Percentiles rank a stretch among this genome's conserved stretches.
Conservation (phyloP, 1,140 invertebrate species). For the Zaprionus tsacasi region DNA sequence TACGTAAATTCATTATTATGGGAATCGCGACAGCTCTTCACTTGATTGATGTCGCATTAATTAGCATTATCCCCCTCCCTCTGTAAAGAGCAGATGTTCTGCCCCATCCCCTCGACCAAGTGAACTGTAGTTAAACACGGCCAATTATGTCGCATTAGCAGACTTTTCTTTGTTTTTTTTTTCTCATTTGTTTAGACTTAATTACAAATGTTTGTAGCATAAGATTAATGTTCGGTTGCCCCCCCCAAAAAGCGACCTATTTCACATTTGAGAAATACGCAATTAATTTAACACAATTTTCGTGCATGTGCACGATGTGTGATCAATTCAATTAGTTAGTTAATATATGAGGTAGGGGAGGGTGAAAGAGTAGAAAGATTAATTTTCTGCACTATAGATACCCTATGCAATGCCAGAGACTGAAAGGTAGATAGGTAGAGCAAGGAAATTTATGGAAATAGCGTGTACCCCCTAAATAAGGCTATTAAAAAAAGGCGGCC, state of each 20-base stretch:
- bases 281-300: constrained; percentile 9
- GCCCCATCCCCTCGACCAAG: background rate
- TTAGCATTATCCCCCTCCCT: constrained; percentile 24
- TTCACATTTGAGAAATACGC: background rate
- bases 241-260: constrained; percentile 24
- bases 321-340: constrained; percentile 11
- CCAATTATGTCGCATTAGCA: constrained; percentile 7
- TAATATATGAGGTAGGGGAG: background rate
- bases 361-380: background rate
- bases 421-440: too few species aligned
- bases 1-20: constrained; percentile 25
- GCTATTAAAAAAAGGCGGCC: background rate
- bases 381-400: background rate
- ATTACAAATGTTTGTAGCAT: constrained; percentile 6
- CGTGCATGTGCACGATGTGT: background rate
- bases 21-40: background rate
- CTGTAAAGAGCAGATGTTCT: background rate
- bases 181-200: background rate
- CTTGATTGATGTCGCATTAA: constrained; percentile 57
- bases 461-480: too few species aligned
- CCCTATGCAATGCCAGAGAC: background rate
- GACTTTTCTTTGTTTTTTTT: background rate
- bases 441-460: too few species aligned
- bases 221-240: constrained; percentile 41
- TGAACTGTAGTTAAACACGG: constrained; percentile 5